phyloP scores from a whole-genome alignment of 2,888 invertebrate species.

The Muschampia plurimacula region DNA sequence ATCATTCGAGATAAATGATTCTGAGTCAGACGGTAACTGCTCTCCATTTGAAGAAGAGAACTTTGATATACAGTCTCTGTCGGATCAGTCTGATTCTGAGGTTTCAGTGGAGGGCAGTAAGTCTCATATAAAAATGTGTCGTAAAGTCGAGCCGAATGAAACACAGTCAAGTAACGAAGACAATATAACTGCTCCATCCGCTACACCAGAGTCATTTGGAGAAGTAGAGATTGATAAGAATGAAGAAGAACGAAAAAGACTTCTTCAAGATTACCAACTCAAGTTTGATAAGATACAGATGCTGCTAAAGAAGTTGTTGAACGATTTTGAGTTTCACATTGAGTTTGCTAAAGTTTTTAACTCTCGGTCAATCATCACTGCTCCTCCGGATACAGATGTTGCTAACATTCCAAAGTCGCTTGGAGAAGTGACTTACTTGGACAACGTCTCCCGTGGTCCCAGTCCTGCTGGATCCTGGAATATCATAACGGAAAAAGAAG shows the following conservation, averaged over 20 bases:
- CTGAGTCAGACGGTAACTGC: conserved; percentile 53
- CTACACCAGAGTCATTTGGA: conserved; percentile 70
- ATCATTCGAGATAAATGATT: conserved; percentile 70
- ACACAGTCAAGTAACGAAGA: conserved; percentile 47
- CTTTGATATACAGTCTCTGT: conserved; percentile 65
- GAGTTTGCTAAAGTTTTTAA: conserved; percentile 75
- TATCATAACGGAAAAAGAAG: conserved; percentile 69
- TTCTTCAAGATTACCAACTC: conserved; percentile 67
- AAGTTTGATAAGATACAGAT: conserved; percentile 69
- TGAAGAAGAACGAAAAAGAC: conserved; percentile 65
- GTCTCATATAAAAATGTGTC: conserved; percentile 67
- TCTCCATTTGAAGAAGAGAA: conserved; percentile 62
- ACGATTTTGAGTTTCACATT: conserved; percentile 76
- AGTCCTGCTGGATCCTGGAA: conserved; percentile 71
- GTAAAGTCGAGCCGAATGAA: conserved; percentile 59
- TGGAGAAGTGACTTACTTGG: conserved; percentile 54
- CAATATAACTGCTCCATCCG: conserved; percentile 55
- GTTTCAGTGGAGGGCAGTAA: conserved; percentile 49
- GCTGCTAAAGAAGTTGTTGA: conserved; percentile 64
- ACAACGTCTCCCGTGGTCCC: conserved; percentile 53
- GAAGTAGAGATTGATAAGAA: conserved; percentile 72
- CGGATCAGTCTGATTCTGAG: conserved; percentile 68
- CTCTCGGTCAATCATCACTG: conserved; percentile 57
- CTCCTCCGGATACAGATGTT: conserved; percentile 55
- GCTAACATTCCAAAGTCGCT: conserved; percentile 54